These are phyloP conservation scores for Oreochromis grahami DNA, from an alignment of 2,797 vertebrate species.

Conservation along the genomic window DNA sequence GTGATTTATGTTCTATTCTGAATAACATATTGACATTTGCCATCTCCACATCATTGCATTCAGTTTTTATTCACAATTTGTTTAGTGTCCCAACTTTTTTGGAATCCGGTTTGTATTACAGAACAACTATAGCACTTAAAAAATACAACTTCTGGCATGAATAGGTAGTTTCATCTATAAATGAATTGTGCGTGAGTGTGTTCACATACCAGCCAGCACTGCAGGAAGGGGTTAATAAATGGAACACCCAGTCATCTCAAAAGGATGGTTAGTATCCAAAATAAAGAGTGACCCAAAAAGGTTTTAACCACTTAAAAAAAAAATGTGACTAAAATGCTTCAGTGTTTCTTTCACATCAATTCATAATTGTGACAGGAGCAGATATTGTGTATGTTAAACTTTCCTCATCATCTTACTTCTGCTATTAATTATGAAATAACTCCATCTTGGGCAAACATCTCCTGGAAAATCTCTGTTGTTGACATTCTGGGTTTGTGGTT, in stretches of 20 bases:
- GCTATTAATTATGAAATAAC: slow-evolving; percentile 8
- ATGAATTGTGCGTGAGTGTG: neutral
- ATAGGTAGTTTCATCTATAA: neutral
- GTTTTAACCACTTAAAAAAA: neutral
- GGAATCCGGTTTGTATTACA: too few relatives aligned
- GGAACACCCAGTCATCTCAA: neutral
- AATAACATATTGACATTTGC: too few relatives aligned
- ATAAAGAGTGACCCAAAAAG: neutral
- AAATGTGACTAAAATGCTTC: neutral
- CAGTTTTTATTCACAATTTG: too few relatives aligned
- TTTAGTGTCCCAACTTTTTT: too few relatives aligned
- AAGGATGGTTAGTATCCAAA: neutral
- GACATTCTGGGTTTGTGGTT: neutral
- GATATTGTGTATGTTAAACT: neutral
- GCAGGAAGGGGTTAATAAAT: neutral
- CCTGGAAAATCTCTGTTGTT: neutral
- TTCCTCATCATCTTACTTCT: neutral
- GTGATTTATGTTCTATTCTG: too few relatives aligned
- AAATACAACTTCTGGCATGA: neutral
- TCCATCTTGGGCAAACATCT: neutral
- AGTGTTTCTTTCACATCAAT: neutral
- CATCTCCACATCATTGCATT: too few relatives aligned
- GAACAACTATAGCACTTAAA: neutral
- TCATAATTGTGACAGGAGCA: neutral
- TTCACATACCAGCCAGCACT: neutral